A percentile compares a stretch with the other conserved stretches of the same genome.
These are phyloP conservation scores for Phoenicopterus ruber DNA, from an alignment of 2,113 vertebrate genomes.

Conservation along the genomic window DNA sequence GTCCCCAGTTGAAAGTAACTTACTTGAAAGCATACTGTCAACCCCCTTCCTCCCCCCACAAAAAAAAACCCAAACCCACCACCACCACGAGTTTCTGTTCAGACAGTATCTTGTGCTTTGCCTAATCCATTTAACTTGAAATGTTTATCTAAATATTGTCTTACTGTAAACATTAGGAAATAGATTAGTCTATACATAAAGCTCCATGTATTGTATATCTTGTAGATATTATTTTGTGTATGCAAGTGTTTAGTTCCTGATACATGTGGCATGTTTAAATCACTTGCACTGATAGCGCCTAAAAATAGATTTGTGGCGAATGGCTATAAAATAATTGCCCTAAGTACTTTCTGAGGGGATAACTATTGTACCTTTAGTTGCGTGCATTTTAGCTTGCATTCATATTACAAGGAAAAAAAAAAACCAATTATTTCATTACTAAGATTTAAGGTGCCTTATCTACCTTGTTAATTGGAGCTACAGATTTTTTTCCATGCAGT, in stretches of 20 bases:
- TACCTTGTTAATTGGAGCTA: constrained; percentile 17
- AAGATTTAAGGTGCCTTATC: constrained; percentile 58
- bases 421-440: not conserved
- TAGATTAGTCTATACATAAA: not conserved
- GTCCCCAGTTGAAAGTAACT: not conserved
- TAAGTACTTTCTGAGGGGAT: constrained; percentile 9
- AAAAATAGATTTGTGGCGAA: constrained; percentile 19
- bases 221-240: not conserved
- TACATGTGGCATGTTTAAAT: constrained; percentile 37
- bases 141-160: constrained; percentile 3
- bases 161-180: not conserved
- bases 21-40: not conserved
- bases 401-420: not conserved
- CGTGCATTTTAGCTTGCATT: constrained; percentile 4
- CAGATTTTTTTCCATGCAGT: not conserved
- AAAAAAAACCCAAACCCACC: no score
- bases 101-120: not conserved
- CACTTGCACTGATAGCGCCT: constrained; percentile 10
- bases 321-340: constrained; percentile 20
- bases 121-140: constrained; percentile 28
- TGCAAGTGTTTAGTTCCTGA: constrained; percentile 10
- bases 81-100: not conserved
- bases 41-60: rapidly evolving
- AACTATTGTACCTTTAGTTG: not conserved
- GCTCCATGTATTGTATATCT: not conserved